Conservation (phyloP, 37 sponge, comb jelly and placozoan species). For the Cliona cf. orientalis region DNA sequence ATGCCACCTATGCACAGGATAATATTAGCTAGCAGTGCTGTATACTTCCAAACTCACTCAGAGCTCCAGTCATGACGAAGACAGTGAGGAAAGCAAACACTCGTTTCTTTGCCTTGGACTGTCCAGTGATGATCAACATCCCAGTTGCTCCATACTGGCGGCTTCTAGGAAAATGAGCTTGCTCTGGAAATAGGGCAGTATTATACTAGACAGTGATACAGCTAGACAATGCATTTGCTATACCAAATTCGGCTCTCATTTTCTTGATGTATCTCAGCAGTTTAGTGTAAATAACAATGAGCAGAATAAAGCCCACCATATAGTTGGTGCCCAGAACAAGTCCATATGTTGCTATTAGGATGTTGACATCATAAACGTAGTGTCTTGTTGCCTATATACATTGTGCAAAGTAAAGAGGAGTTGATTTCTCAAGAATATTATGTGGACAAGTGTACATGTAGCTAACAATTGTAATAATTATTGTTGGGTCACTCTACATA, state of each 20-base stretch:
- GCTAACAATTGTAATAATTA: no score
- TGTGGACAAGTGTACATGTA: no score
- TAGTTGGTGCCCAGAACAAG: conserved; percentile 20
- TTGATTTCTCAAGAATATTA: no score
- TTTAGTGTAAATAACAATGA: conserved; percentile 22
- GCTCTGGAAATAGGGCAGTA: not conserved
- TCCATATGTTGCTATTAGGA: conserved; percentile 12
- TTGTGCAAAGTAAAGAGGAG: no score
- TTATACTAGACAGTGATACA: not conserved
- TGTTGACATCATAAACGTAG: no score
- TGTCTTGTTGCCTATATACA: no score
- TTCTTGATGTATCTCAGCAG: conserved; percentile 32
- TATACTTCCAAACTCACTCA: conserved; percentile 32
- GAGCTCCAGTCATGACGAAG: conserved; percentile 30
- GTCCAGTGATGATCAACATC: not conserved
- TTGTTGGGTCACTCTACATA: no score
- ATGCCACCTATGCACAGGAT: no score
- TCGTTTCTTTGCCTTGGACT: conserved; percentile 26
- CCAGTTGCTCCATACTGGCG: conserved; percentile 20
- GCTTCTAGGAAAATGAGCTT: not conserved
- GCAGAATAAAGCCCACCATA: conserved; percentile 24
- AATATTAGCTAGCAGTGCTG: no score
- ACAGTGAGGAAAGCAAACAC: conserved; percentile 12
- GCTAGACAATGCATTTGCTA: not conserved
- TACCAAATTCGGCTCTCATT: conserved; percentile 7